These are phyloP conservation scores for Tamandua tetradactyla DNA, from an alignment of 2,797 vertebrate genomes.

Conservation along the genomic window DNA sequence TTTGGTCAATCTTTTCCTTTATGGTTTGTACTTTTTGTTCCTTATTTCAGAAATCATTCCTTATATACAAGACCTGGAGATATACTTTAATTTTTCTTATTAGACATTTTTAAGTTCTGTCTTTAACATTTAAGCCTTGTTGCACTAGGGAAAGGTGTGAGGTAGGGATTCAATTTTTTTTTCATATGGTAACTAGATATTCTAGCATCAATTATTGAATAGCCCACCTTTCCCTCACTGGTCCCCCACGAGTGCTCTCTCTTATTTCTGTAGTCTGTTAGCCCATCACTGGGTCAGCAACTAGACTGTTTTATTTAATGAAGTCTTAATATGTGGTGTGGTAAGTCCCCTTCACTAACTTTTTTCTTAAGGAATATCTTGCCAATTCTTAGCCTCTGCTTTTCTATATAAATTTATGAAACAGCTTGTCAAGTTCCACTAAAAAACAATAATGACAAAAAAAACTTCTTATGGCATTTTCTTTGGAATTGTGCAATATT, in stretches of 20 bases:
- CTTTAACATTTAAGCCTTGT: background rate
- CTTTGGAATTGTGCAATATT: background rate
- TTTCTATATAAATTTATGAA: conserved; percentile 53
- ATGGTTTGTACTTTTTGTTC: background rate
- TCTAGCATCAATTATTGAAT: background rate
- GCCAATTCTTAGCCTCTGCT: background rate
- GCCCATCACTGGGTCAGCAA: background rate
- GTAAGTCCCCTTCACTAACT: background rate
- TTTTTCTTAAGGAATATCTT: conserved; percentile 19
- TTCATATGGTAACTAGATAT: background rate
- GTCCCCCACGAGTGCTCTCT: background rate
- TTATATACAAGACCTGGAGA: background rate
- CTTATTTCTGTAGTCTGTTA: background rate
- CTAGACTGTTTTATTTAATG: background rate
- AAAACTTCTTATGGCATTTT: background rate
- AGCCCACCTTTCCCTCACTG: background rate
- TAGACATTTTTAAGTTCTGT: conserved; percentile 19
- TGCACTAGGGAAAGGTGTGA: background rate
- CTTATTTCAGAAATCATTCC: background rate
- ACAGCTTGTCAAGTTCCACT: background rate
- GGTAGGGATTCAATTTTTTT: background rate
- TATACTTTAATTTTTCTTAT: background rate
- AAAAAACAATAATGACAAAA: background rate
- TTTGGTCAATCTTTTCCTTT: background rate
- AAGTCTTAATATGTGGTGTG: background rate